Evolutionary conservation across 2,888 invertebrate genomes (phyloP).

Genomic region (Drosophila trichaetosa): DNA sequence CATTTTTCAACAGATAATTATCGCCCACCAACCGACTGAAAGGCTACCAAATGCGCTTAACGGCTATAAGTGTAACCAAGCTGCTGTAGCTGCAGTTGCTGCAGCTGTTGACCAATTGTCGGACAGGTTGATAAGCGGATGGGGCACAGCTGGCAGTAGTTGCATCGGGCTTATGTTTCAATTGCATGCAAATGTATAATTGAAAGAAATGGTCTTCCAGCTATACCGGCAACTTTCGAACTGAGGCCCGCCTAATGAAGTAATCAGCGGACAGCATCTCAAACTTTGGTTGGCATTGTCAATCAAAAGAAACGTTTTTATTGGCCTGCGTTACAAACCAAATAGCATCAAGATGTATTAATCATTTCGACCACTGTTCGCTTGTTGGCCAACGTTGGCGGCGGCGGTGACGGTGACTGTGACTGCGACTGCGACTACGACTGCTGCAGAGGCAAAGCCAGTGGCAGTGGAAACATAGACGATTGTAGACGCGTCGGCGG

Average conservation of each 20-base stretch:
- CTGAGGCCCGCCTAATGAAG: slow-evolving; percentile 67
- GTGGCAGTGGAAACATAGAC: slow-evolving; percentile 37
- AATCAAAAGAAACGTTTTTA: slow-evolving; percentile 78
- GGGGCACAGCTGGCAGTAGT: slow-evolving; percentile 29
- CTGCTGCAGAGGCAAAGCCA: slow-evolving; percentile 15
- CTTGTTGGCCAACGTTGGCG: slow-evolving; percentile 38
- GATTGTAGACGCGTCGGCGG: slow-evolving; percentile 41
- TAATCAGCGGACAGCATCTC: slow-evolving; percentile 76
- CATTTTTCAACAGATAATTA: slow-evolving; percentile 76
- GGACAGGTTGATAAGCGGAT: slow-evolving; percentile 65
- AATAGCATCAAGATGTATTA: slow-evolving; percentile 81
- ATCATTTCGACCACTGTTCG: slow-evolving; percentile 68
- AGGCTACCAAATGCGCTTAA: slow-evolving; percentile 45
- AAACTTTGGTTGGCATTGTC: slow-evolving; percentile 69
- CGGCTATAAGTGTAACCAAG: slow-evolving; percentile 30
- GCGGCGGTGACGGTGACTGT: not conserved
- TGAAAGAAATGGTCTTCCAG: slow-evolving; percentile 64
- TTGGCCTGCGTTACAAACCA: slow-evolving; percentile 73
- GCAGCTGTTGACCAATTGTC: slow-evolving; percentile 69
- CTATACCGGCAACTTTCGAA: slow-evolving; percentile 44
- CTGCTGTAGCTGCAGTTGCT: slow-evolving; percentile 6
- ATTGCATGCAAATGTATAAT: slow-evolving; percentile 80
- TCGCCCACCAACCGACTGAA: slow-evolving; percentile 64
- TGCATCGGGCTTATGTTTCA: slow-evolving; percentile 64
- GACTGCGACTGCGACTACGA: not conserved